phyloP scores from a whole-genome alignment of 2,888 invertebrate genomes.

The Elgonia sp. region DNA sequence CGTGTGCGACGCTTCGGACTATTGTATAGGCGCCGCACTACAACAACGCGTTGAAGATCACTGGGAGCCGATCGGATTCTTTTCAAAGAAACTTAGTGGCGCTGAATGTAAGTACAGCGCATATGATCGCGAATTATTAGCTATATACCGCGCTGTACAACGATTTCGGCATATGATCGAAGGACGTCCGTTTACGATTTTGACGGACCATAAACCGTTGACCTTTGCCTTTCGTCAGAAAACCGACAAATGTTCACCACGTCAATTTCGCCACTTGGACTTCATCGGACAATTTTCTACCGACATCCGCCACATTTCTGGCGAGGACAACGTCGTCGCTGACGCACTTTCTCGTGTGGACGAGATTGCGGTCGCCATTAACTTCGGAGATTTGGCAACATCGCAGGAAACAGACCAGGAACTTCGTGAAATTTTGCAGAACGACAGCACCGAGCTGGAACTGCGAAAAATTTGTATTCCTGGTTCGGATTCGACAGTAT shows the following conservation, averaged over 20 bases:
- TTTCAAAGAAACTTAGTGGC: conserved; percentile 4
- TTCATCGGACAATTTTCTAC: no score
- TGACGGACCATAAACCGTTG: conserved; percentile 65
- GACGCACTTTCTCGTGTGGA: background rate
- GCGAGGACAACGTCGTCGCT: conserved; percentile 4
- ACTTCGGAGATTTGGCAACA: background rate
- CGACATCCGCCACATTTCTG: conserved; percentile 4
- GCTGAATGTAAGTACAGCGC: background rate
- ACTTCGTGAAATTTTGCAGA: background rate
- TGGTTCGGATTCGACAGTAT: background rate
- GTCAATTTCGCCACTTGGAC: background rate
- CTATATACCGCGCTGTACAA: conserved; percentile 76
- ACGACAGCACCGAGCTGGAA: background rate
- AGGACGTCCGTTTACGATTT: conserved; percentile 61
- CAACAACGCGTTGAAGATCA: background rate
- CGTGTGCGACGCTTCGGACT: no score
- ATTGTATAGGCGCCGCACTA: conserved; percentile 9
- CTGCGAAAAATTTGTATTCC: background rate
- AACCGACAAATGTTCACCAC: background rate
- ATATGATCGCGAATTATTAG: conserved; percentile 74
- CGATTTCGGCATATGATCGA: conserved; percentile 77
- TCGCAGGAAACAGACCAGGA: background rate
- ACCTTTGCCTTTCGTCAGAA: conserved; percentile 51
- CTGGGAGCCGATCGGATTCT: conserved; percentile 75
- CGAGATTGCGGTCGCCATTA: background rate